Percentiles rank a stretch among this genome's conserved stretches.
These are phyloP conservation scores for Lithophane semibrunnea DNA, from an alignment of 2,888 invertebrate species.

Conservation along the genomic window DNA sequence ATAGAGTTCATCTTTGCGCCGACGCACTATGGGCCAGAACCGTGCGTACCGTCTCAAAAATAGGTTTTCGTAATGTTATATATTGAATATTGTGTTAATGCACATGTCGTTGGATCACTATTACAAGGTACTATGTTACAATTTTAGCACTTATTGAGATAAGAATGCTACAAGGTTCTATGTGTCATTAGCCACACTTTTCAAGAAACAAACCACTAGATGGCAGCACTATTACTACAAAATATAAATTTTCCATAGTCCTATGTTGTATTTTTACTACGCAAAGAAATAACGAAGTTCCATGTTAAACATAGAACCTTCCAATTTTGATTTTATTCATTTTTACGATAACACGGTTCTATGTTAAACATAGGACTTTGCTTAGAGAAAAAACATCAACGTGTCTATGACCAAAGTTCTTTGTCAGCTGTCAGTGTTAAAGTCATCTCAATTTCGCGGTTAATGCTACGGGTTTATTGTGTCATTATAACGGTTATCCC, in stretches of 20 bases:
- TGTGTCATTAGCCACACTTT: slow-evolving; percentile 23
- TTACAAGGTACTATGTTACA: neutral
- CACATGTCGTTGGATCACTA: neutral
- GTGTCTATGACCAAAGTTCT: slow-evolving; percentile 19
- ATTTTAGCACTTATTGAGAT: slow-evolving; percentile 6
- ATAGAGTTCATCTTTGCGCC: too few species aligned
- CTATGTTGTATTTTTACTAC: slow-evolving; percentile 22
- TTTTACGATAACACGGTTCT: slow-evolving; percentile 27
- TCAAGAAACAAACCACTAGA: slow-evolving; percentile 10
- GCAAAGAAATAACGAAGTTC: slow-evolving; percentile 28
- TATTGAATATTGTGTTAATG: too few species aligned
- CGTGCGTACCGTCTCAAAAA: too few species aligned
- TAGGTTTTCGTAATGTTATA: too few species aligned
- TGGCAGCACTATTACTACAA: slow-evolving; percentile 9
- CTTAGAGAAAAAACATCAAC: slow-evolving; percentile 25
- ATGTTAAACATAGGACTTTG: slow-evolving; percentile 26
- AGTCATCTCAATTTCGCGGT: slow-evolving; percentile 29
- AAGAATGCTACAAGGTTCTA: slow-evolving; percentile 13
- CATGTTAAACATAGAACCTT: slow-evolving; percentile 29
- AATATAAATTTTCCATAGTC: slow-evolving; percentile 15
- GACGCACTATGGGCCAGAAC: too few species aligned
- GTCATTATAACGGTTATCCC: slow-evolving; percentile 22
- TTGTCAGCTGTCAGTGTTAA: slow-evolving; percentile 26
- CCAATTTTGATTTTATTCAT: slow-evolving; percentile 14
- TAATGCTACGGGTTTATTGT: slow-evolving; percentile 26